A percentile compares a stretch with the other conserved stretches of the same genome.
Conservation (phyloP, 2,113 vertebrate species). For the Rhinolophus sinicus region DNA sequence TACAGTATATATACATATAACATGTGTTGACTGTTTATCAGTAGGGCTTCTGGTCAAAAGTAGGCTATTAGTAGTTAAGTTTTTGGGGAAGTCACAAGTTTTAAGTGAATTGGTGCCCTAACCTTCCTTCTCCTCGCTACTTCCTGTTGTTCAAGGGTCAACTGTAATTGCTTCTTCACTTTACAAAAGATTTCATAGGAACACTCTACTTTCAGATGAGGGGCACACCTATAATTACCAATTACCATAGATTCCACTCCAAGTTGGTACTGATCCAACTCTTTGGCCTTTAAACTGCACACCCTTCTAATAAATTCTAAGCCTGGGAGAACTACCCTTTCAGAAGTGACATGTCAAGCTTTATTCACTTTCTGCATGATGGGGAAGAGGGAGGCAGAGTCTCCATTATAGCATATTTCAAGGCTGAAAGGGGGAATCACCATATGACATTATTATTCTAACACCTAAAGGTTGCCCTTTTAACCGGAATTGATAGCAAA, state of each 20-base stretch:
- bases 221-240: neutral
- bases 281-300: neutral
- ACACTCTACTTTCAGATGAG: neutral
- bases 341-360: neutral
- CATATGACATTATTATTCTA: neutral
- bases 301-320: neutral
- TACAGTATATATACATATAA: neutral
- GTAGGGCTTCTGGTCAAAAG: neutral
- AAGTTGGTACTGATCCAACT: slow-evolving; percentile 15
- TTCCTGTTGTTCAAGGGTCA: neutral
- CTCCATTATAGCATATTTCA: neutral
- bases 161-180: neutral
- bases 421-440: neutral
- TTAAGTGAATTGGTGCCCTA: neutral
- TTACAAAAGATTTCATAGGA: neutral
- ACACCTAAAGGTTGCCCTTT: neutral
- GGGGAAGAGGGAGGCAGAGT: neutral
- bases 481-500: slow-evolving; percentile 12
- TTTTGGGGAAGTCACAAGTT: neutral
- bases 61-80: neutral
- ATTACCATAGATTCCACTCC: neutral
- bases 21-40: neutral
- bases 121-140: neutral
- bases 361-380: neutral
- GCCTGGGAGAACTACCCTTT: neutral